Base-by-base conservation (phyloP, 2,888 invertebrate species). In the Mechanitis mazaeus region DNA sequence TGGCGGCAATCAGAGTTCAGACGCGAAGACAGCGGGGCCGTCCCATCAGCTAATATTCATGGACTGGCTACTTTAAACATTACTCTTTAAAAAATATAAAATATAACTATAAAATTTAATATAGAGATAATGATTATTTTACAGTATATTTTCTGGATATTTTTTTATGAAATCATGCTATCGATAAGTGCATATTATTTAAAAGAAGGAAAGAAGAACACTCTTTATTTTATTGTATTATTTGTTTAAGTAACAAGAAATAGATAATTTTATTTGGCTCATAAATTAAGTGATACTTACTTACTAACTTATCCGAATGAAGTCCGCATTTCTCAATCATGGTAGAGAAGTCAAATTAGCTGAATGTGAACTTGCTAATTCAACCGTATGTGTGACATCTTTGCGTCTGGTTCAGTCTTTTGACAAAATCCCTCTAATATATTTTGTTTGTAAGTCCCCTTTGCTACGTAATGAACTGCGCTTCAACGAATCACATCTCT, bases 1-100 rank as follows among this genome's bases (percentile, higher is more conserved):
- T 78, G 78, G 76, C 75, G 74, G 84, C 85, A 86, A 85, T 86
- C 85, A 85, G 81, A 66, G 75, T 72, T n/a, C 56, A 55, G 63
- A 69, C 71, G 69, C 67, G 69, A 61, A 60, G 66, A 50, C 54
- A 54, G 59, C 60, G 33, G 58, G 60, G 35, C 47, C 28, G 53
- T 42, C 55, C 20, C 28, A 2, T 28, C 56, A 66, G 20, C 12
- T n/a, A 33, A 7, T 3, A 63, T 2, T 42, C 1, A 42, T 42
- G 42, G 42, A 42, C 42, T 42, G 42, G 9, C 42, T 5, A 42
- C 9, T 9, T 42, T 42, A 9, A 11, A 3, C 42, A 42, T 42
- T 42, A 42, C 11, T 42, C 3, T 42, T 42, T 42, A 42, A 42
- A 9, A 42, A 42, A 42, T 5, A 9, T 42, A 42, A 42, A 42